Base-by-base conservation (phyloP, 2,888 invertebrate genomes). In the Nemoura dubitans region DNA sequence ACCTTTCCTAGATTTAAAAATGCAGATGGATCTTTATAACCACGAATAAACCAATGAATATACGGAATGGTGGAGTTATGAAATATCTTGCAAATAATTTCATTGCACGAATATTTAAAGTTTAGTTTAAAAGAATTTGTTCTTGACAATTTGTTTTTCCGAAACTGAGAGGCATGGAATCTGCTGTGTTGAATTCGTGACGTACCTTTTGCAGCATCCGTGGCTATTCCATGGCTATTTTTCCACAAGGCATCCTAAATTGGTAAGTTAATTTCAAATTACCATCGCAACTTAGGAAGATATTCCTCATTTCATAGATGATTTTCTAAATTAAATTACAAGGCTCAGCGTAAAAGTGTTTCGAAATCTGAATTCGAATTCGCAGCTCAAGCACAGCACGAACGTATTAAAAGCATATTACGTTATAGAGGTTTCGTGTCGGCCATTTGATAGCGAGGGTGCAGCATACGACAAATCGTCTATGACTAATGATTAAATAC, bases 401-500 rank as follows among this genome's bases (percentile, higher is more conserved):
- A 59, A 6, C 5, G 3, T 10, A 36, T 36, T 6, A 36, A 3
- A 36, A 59, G 3, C 59, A 59, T 3, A 3, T 36, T 10, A 36
- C 36, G 36, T 36, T 3, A 6, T 36, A 36, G 6, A 59, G 2
- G 59, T 10, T 59, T 21, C 21, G 14, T 21, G 59, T 21, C 59
- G 14, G 14, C 16, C 59, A 21, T 21, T 7, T 21, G 14, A 10
- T 59, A 21, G 59, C 21, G 36, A 59, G 59, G 59, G 59, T 59
- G 59, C 59, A 10, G 59, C 59, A 59, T 10, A 59, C 59, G 59
- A 59, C 59, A 59, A 59, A 59, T 59, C 59, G 59, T 21, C 59
- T 78, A 83, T 83, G 83, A 83, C 83, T 42, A 83, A 83, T 83
- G 43, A n/a, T 30, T 83, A 83, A 83, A 42, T 83, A 83, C 42